phyloP scores from a whole-genome alignment of 1,140 invertebrate species.

The Asobara japonica region DNA sequence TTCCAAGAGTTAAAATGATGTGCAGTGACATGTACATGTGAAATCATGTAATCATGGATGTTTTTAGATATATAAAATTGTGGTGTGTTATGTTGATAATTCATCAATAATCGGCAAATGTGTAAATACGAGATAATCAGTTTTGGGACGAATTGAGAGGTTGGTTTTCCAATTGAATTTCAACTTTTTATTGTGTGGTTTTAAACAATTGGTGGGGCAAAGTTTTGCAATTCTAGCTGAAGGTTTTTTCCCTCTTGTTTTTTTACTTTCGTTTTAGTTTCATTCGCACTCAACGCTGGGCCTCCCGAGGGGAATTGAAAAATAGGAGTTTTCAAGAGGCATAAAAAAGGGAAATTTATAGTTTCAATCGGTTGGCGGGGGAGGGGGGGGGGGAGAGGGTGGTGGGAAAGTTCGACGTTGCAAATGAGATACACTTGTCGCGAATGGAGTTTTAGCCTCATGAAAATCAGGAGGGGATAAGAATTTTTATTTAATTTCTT shows the following conservation, averaged over 20 bases:
- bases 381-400: no score
- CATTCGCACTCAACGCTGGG: neutral
- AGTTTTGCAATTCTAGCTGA: neutral
- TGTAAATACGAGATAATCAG: neutral
- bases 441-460: neutral
- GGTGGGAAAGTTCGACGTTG: neutral
- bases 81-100: neutral
- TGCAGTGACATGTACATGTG: neutral
- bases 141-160: constrained; percentile 10
- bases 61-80: neutral
- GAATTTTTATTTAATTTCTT: neutral
- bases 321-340: neutral
- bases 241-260: neutral
- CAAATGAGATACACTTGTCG: constrained; percentile 31
- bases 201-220: neutral
- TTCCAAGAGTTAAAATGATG: neutral
- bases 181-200: neutral
- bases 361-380: constrained; percentile 9
- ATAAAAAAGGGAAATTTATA: neutral
- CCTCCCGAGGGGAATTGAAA: neutral
- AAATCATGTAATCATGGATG: neutral
- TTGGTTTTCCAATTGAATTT: neutral
- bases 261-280: neutral
- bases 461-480: neutral
- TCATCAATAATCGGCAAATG: neutral